A percentile compares a stretch with the other conserved stretches of the same genome.
Evolutionary conservation across 2,888 invertebrate genomes (phyloP).

Genomic region (Sinhomidia bicolor): DNA sequence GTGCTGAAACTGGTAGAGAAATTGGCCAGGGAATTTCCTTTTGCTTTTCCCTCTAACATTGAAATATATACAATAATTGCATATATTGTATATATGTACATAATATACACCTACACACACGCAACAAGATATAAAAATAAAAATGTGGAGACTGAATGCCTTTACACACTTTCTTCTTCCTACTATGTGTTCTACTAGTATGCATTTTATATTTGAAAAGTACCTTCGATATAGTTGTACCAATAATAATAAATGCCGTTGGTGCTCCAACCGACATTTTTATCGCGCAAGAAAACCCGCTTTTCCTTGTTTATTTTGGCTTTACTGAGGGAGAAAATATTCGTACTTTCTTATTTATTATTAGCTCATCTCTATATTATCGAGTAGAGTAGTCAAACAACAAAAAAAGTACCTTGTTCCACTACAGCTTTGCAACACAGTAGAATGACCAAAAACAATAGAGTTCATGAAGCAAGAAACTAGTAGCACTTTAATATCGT

Average conservation of each 20-base stretch:
- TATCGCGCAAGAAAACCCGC: constrained; percentile 48
- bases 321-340: constrained; percentile 41
- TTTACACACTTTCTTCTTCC: neutral
- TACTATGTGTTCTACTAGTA: constrained; percentile 5
- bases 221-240: no score
- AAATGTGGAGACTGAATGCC: neutral
- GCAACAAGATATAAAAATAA: neutral
- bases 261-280: neutral
- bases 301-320: constrained; percentile 67
- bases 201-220: neutral
- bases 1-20: constrained; percentile 57
- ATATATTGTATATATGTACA: neutral
- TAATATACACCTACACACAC: neutral
- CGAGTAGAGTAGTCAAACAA: neutral
- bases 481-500: constrained; percentile 40
- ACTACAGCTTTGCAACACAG: neutral
- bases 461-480: constrained; percentile 22
- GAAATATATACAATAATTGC: neutral
- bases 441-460: constrained; percentile 45
- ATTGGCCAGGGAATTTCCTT: constrained; percentile 68
- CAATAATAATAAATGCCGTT: neutral
- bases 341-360: constrained; percentile 66
- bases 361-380: constrained; percentile 9
- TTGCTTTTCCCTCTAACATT: constrained; percentile 1
- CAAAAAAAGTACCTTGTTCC: neutral